Percentiles rank a stretch among this genome's conserved stretches.
Evolutionary conservation across 2,888 invertebrate genomes (phyloP).

Genomic region (Agrenia bidenticulata): DNA sequence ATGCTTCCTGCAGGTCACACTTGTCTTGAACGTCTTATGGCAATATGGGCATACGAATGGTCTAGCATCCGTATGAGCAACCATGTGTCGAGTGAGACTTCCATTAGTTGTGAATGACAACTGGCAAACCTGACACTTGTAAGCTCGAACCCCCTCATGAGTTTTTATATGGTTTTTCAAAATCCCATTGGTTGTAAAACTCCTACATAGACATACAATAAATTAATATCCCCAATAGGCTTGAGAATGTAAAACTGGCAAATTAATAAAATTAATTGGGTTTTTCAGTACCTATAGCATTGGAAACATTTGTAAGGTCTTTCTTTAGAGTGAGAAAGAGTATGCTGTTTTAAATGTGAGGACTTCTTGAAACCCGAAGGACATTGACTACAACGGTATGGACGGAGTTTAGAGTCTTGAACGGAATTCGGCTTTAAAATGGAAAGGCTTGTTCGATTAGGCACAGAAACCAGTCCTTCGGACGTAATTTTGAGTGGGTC

Average conservation of each 20-base stretch:
- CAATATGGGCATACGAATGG: slow-evolving; percentile 66
- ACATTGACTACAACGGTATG: slow-evolving; percentile 59
- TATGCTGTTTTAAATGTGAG: slow-evolving; percentile 62
- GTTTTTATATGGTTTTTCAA: slow-evolving; percentile 63
- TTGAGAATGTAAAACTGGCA: too few relatives aligned
- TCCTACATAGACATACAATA: slow-evolving; percentile 52
- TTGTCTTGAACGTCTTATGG: slow-evolving; percentile 63
- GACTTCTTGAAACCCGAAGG: slow-evolving; percentile 61
- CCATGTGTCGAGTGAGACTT: slow-evolving; percentile 61
- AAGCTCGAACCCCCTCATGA: slow-evolving; percentile 60
- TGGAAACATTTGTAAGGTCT: slow-evolving; percentile 58
- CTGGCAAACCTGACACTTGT: slow-evolving; percentile 61
- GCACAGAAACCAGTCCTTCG: slow-evolving; percentile 38
- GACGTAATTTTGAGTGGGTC: slow-evolving; percentile 51
- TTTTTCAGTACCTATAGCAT: slow-evolving; percentile 54
- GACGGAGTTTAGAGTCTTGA: slow-evolving; percentile 54
- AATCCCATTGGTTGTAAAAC: slow-evolving; percentile 62
- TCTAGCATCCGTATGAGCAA: slow-evolving; percentile 58
- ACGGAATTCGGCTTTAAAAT: neutral
- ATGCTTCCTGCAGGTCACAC: slow-evolving; percentile 66
- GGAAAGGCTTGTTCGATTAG: slow-evolving; percentile 22
- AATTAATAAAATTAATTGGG: too few relatives aligned
- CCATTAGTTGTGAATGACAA: slow-evolving; percentile 63
- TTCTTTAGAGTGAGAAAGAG: slow-evolving; percentile 59
- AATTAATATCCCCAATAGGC: too few relatives aligned